These are phyloP conservation scores for Melanostoma mellinum DNA, from an alignment of 2,888 invertebrate species.

Conservation along the genomic window DNA sequence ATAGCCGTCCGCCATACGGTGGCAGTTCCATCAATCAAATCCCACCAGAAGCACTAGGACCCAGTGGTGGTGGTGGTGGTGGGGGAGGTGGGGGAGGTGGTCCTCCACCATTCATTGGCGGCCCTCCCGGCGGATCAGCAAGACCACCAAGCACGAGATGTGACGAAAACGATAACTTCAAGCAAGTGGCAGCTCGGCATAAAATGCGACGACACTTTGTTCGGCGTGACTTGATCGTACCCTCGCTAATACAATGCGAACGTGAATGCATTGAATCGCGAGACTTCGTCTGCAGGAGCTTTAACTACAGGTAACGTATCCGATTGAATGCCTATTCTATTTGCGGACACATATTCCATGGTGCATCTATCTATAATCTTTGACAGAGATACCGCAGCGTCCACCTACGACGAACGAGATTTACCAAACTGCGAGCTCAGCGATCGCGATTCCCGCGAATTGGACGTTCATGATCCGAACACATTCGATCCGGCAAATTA, in stretches of 20 bases:
- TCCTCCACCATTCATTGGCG: constrained; percentile 74
- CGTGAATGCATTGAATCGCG: constrained; percentile 91
- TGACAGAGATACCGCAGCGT: constrained; percentile 83
- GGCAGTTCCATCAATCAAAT: constrained; percentile 72
- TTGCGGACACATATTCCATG: constrained; percentile 30
- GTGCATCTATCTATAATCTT: constrained; percentile 22
- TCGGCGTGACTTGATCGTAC: constrained; percentile 87
- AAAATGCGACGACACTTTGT: constrained; percentile 91
- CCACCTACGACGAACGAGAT: constrained; percentile 85
- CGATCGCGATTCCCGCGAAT: constrained; percentile 91
- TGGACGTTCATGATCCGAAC: constrained; percentile 92
- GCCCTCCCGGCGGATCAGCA: constrained; percentile 80
- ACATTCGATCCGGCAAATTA: constrained; percentile 93
- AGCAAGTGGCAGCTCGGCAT: constrained; percentile 90
- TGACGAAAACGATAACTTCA: constrained; percentile 91
- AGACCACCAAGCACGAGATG: constrained; percentile 85
- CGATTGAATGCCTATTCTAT: background rate
- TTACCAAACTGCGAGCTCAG: constrained; percentile 92
- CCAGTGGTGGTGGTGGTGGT: constrained; percentile 76
- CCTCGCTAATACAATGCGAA: constrained; percentile 91
- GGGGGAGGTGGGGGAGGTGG: constrained; percentile 66
- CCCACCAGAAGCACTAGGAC: constrained; percentile 74
- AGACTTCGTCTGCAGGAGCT: constrained; percentile 93
- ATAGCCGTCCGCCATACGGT: constrained; percentile 78
- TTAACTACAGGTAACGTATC: constrained; percentile 87